phyloP scores from a whole-genome alignment of 2,888 invertebrate species.

The Andrena bicolor region DNA sequence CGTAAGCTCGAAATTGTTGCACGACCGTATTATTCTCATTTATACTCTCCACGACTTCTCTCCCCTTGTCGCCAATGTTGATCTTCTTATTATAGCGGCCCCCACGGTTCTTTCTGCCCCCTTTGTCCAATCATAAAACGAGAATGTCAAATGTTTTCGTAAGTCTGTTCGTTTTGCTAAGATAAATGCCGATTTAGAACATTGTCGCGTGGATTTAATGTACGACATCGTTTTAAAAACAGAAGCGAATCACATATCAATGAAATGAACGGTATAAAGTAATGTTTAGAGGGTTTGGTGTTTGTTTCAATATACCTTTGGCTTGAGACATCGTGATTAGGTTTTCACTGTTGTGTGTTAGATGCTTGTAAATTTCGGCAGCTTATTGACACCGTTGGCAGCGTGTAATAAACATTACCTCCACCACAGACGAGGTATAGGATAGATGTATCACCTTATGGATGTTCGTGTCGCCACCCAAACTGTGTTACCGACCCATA shows the following conservation, averaged over 20 bases:
- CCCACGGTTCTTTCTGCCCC: constrained; percentile 64
- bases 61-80: constrained; percentile 84
- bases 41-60: constrained; percentile 84
- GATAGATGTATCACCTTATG: no score
- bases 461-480: no score
- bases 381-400: not conserved
- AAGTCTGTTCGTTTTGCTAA: constrained; percentile 7
- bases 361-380: not conserved
- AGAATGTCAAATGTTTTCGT: constrained; percentile 23
- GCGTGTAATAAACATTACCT: not conserved
- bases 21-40: constrained; percentile 86
- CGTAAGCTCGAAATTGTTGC: constrained; percentile 88
- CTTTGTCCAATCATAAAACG: constrained; percentile 43
- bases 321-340: constrained; percentile 66
- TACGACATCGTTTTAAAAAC: constrained; percentile 8
- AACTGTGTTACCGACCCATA: no score
- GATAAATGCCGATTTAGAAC: not conserved
- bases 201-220: constrained; percentile 10
- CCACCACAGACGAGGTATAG: no score
- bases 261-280: not conserved
- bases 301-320: constrained; percentile 63
- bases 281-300: constrained; percentile 2
- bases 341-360: not conserved
- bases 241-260: not conserved
- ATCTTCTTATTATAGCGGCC: constrained; percentile 72